A percentile compares a stretch with the other conserved stretches of the same genome.
These are phyloP conservation scores for Lamellibrachia columna DNA, from an alignment of 2,888 invertebrate species.

Conservation along the genomic window DNA sequence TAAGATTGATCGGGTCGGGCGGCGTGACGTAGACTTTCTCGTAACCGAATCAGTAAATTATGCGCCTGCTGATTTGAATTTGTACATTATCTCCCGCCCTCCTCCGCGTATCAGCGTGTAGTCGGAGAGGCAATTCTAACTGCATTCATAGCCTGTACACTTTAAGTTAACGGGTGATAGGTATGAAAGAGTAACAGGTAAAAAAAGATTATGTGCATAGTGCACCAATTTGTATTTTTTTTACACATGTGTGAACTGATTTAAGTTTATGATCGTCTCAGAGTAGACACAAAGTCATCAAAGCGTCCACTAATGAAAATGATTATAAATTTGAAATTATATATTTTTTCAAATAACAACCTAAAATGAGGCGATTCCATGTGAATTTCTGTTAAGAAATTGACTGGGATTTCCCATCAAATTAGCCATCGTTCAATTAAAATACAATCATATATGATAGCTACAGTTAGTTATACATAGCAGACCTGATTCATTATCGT, in stretches of 20 bases:
- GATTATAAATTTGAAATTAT: background rate
- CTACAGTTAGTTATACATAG: background rate
- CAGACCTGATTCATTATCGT: background rate
- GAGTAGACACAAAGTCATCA: background rate
- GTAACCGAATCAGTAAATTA: background rate
- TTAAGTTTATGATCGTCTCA: too few relatives aligned
- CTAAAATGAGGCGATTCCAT: background rate
- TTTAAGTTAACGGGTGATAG: background rate
- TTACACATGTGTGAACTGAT: too few relatives aligned
- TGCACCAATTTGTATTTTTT: background rate
- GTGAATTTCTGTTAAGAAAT: background rate
- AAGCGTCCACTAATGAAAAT: background rate
- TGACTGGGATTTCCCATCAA: background rate
- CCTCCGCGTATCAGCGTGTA: background rate
- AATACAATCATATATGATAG: background rate
- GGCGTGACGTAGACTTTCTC: background rate
- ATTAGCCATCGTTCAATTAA: background rate
- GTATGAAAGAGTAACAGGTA: background rate
- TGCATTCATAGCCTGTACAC: background rate
- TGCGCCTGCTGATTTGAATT: background rate
- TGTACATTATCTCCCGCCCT: background rate
- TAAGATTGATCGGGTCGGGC: background rate
- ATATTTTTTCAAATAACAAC: background rate
- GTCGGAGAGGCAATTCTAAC: background rate
- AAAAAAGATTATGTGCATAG: background rate